Evolutionary conservation across 2,113 vertebrate genomes (phyloP).

Genomic region (Oplegnathus fasciatus): DNA sequence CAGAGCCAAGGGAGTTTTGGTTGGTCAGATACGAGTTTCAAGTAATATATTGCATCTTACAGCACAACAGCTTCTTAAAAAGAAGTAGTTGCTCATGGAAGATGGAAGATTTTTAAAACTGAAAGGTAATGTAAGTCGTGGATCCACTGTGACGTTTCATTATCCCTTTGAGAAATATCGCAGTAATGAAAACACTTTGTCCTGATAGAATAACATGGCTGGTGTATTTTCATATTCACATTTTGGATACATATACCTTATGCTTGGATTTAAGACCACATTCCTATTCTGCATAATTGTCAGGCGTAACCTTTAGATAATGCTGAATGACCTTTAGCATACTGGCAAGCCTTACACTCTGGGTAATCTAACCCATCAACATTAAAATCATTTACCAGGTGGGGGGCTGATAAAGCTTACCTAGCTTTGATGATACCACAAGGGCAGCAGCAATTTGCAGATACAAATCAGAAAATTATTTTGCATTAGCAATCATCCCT

Average conservation of each 20-base stretch:
- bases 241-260: constrained; percentile 43
- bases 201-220: constrained; percentile 30
- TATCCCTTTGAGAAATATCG: constrained; percentile 49
- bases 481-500: constrained; percentile 73
- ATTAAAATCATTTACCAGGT: constrained; percentile 72
- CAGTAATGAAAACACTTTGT: constrained; percentile 31
- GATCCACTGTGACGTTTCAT: constrained; percentile 46
- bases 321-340: constrained; percentile 69
- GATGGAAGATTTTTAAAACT: constrained; percentile 23
- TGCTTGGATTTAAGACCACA: constrained; percentile 43
- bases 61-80: constrained; percentile 20
- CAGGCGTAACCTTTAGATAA: constrained; percentile 70
- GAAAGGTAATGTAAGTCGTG: constrained; percentile 21
- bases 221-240: constrained; percentile 14
- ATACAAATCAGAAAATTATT: constrained; percentile 78
- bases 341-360: constrained; percentile 49
- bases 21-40: constrained; percentile 23
- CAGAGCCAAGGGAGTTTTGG: constrained; percentile 5
- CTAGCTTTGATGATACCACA: constrained; percentile 70
- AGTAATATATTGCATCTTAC: constrained; percentile 21
- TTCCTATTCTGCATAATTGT: constrained; percentile 61
- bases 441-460: constrained; percentile 74
- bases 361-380: constrained; percentile 72
- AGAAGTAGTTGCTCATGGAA: constrained; percentile 16
- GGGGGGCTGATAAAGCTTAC: constrained; percentile 65